A percentile compares a stretch with the other conserved stretches of the same genome.
Conservation (phyloP, 2,888 invertebrate genomes). For the Myathropa florea region DNA sequence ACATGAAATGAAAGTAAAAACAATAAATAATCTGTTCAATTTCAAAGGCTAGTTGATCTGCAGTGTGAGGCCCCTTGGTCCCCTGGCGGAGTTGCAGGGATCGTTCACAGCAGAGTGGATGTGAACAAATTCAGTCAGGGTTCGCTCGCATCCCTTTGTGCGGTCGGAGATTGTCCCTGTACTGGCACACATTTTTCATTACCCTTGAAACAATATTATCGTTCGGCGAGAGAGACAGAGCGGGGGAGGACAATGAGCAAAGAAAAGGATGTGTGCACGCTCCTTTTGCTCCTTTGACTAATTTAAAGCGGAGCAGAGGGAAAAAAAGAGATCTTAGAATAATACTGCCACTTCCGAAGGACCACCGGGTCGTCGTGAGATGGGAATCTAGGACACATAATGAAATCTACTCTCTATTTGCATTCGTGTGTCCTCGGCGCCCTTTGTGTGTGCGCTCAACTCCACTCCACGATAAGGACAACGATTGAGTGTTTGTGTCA, state of each 20-base stretch:
- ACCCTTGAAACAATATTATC: slow-evolving; percentile 67
- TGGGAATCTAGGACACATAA: slow-evolving; percentile 25
- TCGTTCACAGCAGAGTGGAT: slow-evolving; percentile 2
- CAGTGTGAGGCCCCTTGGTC: too few relatives aligned
- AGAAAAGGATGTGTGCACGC: neutral
- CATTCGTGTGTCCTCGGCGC: slow-evolving; percentile 1
- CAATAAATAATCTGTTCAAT: slow-evolving; percentile 62
- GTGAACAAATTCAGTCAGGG: slow-evolving; percentile 30
- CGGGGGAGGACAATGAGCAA: slow-evolving; percentile 50
- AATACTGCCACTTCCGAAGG: slow-evolving; percentile 4
- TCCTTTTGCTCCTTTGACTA: neutral
- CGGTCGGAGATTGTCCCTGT: too few relatives aligned
- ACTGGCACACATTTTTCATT: slow-evolving; percentile 67
- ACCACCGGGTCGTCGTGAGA: neutral
- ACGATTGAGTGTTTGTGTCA: neutral
- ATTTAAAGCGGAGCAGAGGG: neutral
- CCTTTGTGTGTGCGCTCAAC: too few relatives aligned
- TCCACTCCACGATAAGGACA: too few relatives aligned
- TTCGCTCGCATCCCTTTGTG: neutral
- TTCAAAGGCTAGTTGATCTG: slow-evolving; percentile 39
- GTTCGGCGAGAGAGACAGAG: slow-evolving; percentile 2
- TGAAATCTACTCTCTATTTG: slow-evolving; percentile 36
- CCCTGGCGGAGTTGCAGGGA: slow-evolving; percentile 43
- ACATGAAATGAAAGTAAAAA: slow-evolving; percentile 31
- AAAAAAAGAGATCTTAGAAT: neutral